These are phyloP conservation scores for Porites evermanni DNA, from an alignment of 92 coral and sea anemone species.

Conservation along the genomic window DNA sequence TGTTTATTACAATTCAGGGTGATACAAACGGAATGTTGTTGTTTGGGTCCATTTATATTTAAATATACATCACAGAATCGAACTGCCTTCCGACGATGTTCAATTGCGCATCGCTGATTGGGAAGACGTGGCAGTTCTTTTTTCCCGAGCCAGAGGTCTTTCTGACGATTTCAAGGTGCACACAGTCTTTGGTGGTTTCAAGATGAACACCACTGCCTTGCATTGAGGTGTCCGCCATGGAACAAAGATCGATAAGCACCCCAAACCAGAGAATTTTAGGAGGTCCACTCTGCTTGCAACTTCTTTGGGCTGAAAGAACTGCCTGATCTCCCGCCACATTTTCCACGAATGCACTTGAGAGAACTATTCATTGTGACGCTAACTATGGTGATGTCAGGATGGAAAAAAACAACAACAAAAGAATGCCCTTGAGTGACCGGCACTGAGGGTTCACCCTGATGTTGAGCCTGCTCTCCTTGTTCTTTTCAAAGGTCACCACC, in stretches of 20 bases:
- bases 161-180: not conserved
- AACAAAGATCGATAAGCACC: not conserved
- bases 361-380: slow-evolving; percentile 32
- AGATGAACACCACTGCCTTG: not conserved
- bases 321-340: slow-evolving; percentile 15
- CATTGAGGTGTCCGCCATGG: not conserved
- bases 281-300: not conserved
- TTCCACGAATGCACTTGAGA: slow-evolving; percentile 35
- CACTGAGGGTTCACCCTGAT: slow-evolving; percentile 1
- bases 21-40: not conserved
- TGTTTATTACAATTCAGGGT: too few relatives aligned
- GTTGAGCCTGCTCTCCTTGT: not conserved
- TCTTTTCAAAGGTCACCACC: not conserved
- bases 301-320: not conserved
- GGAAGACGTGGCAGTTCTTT: not conserved
- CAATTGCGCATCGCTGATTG: not conserved
- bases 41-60: not conserved
- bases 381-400: slow-evolving; percentile 38
- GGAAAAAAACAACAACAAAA: slow-evolving; percentile 25
- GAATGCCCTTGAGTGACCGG: slow-evolving; percentile 22
- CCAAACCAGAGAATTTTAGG: not conserved
- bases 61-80: not conserved
- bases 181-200: not conserved
- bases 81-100: not conserved
- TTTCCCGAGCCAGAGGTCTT: not conserved